Conservation (phyloP, 1,140 invertebrate species). For the Drosophila melanica region DNA sequence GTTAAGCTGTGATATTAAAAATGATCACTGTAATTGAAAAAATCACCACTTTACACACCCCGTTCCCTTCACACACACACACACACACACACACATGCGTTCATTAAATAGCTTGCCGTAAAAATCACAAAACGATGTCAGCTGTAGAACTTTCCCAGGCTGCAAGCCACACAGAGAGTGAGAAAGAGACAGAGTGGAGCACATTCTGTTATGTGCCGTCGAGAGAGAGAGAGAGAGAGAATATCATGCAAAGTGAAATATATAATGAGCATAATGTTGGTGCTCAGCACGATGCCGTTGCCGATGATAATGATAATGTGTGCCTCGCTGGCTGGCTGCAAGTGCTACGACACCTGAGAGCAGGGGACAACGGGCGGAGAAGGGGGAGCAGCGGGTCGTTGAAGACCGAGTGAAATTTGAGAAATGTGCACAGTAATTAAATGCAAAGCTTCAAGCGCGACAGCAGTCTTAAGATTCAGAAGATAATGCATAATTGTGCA, state of each 20-base stretch:
- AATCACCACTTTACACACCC: slow-evolving; percentile 26
- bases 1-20: neutral
- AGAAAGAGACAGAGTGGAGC: neutral
- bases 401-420: slow-evolving; percentile 64
- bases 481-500: slow-evolving; percentile 75
- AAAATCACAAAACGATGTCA: slow-evolving; percentile 50
- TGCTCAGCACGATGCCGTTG: slow-evolving; percentile 48
- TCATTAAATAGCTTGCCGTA: slow-evolving; percentile 16
- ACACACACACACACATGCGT: no score
- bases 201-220: neutral
- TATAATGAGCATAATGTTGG: slow-evolving; percentile 76
- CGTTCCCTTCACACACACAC: slow-evolving; percentile 1
- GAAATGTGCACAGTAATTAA: slow-evolving; percentile 78
- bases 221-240: slow-evolving; percentile 14
- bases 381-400: slow-evolving; percentile 17
- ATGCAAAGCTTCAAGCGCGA: slow-evolving; percentile 70
- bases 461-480: slow-evolving; percentile 27
- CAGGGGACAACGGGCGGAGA: neutral
- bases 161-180: neutral
- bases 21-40: slow-evolving; percentile 17
- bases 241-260: slow-evolving; percentile 65
- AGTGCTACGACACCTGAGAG: slow-evolving; percentile 53
- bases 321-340: neutral
- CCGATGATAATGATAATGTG: slow-evolving; percentile 51
- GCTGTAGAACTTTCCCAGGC: slow-evolving; percentile 68